A percentile compares a stretch with the other conserved stretches of the same genome.
Conservation (phyloP, 2,797 vertebrate genomes). For the Mareca strepera region DNA sequence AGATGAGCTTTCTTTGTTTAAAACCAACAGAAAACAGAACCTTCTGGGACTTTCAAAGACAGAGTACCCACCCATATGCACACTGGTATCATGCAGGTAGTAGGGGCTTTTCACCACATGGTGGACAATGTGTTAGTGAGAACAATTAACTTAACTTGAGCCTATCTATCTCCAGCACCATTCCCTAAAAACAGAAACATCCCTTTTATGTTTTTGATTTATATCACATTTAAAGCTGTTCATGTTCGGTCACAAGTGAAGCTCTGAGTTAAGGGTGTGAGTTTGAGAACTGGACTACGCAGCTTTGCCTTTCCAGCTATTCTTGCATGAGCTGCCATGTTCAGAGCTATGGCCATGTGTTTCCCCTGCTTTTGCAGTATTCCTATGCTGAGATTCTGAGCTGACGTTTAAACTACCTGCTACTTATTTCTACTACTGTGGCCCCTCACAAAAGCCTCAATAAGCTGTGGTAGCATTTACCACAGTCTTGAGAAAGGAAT, state of each 20-base stretch:
- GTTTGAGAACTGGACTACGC: not conserved
- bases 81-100: not conserved
- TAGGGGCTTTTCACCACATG: not conserved
- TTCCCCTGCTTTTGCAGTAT: not conserved
- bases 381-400: not conserved
- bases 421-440: slow-evolving; percentile 22
- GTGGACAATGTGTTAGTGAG: not conserved
- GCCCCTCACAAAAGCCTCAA: not conserved
- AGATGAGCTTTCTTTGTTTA: not conserved
- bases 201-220: not conserved
- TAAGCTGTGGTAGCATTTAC: slow-evolving; percentile 19
- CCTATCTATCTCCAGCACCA: not conserved
- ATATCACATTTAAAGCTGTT: not conserved
- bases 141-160: not conserved
- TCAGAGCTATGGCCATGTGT: not conserved
- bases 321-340: not conserved
- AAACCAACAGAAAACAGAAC: not conserved
- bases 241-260: not conserved
- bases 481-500: slow-evolving; percentile 45
- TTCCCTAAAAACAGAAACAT: not conserved
- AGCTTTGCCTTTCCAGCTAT: not conserved
- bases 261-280: not conserved
- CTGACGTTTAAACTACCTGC: slow-evolving; percentile 15
- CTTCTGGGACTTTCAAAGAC: not conserved
- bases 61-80: not conserved